Evolutionary conservation across 2,888 invertebrate genomes (phyloP).

Genomic region (Drosophila formosana): DNA sequence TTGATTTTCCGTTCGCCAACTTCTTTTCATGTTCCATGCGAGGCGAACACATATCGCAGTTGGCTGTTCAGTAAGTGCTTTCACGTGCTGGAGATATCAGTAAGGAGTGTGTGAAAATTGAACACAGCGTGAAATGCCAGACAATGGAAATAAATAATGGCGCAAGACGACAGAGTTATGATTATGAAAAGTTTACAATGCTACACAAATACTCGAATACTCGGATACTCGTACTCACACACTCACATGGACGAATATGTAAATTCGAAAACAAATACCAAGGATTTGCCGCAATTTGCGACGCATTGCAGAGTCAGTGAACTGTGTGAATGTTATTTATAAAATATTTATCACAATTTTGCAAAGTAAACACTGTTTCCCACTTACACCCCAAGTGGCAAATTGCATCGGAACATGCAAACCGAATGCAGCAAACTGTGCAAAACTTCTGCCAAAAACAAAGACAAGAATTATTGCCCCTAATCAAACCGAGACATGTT

Average conservation of each 20-base stretch:
- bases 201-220: constrained; percentile 21
- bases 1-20: constrained; percentile 76
- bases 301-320: constrained; percentile 64
- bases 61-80: constrained; percentile 48
- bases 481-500: constrained; percentile 59
- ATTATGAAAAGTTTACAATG: constrained; percentile 72
- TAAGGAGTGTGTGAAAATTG: constrained; percentile 50
- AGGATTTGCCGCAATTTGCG: constrained; percentile 67
- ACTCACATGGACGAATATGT: constrained; percentile 25
- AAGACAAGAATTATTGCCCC: constrained; percentile 42
- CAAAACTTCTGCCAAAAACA: constrained; percentile 11
- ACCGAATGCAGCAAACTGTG: constrained; percentile 33
- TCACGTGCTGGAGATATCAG: constrained; percentile 54
- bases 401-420: constrained; percentile 71
- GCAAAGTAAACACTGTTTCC: constrained; percentile 12
- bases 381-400: constrained; percentile 23
- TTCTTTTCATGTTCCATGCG: constrained; percentile 56
- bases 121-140: constrained; percentile 60
- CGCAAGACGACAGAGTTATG: constrained; percentile 68
- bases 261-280: constrained; percentile 62
- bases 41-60: constrained; percentile 6
- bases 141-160: constrained; percentile 63
- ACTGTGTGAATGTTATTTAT: constrained; percentile 58
- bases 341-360: constrained; percentile 58
- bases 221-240: not conserved